Evolutionary conservation across 2,888 invertebrate genomes (phyloP), one percentile per base, ranked within the genome.

Genomic region (Meteorus cinctellus): DNA sequence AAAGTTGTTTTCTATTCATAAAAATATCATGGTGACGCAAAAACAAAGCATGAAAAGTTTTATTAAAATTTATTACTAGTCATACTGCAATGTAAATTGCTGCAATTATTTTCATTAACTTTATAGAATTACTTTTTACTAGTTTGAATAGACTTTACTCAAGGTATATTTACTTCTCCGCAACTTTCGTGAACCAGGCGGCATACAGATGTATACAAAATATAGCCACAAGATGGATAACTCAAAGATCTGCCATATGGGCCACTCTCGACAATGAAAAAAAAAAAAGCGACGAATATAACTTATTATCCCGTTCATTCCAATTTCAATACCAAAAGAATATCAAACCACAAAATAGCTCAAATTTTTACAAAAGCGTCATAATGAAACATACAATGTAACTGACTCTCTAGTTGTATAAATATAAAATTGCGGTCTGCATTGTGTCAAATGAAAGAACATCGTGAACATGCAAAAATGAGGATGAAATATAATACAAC

Each of bases 1-100:
- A 55, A n/a, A 45, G 41, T 63, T 75, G 45, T 69, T 51, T 60
- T 75, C 27, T 65, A 27, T 60, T 24, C 48, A 48, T 70, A 41
- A 65, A 51, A 55, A 19, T 65, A 6, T 36, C n/a, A 41, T 66
- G 14, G 48, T 19, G 55, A 55, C 24, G 4, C 14, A 55, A 24
- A 31, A 62, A 62, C 34, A 51, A 55, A 55, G 24, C 19, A 45
- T 36, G 29, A 59, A 67, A 41, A 73, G 41, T 41, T 71, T 16
- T 41, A 62, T 51, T 62, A 31, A 16, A 70, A 34, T 16, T 55
- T 19, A 55, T 19, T 24, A 4, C 5, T 8, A 4, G 6, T 55
- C 16, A n/a, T 48, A n/a, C 48, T 48, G 2, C 48, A 48, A 16
- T 5, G 48, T 14, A n/a, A 16, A 48, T 48, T 16, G 41, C 12